These are phyloP conservation scores for Onchidella celtica DNA, from an alignment of 2,888 invertebrate species.

Conservation along the genomic window DNA sequence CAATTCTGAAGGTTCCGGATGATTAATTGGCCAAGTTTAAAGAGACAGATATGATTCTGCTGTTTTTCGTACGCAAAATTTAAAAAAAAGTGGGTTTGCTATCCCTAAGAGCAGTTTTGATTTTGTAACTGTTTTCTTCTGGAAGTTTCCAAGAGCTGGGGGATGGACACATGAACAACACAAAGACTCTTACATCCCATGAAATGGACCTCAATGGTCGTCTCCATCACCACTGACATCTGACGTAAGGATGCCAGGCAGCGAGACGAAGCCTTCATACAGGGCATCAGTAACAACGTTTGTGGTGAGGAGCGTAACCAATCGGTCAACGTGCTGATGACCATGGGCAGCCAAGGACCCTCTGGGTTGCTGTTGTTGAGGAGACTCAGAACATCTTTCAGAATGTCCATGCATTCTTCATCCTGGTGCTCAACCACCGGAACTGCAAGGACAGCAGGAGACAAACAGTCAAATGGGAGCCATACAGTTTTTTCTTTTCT, in stretches of 20 bases:
- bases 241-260: conserved; percentile 72
- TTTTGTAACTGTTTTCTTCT: no score
- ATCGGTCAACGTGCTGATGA: conserved; percentile 68
- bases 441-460: no score
- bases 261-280: conserved; percentile 72
- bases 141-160: no score
- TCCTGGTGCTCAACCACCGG: conserved; percentile 61
- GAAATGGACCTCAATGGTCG: conserved; percentile 75
- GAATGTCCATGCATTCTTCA: conserved; percentile 72
- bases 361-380: conserved; percentile 78
- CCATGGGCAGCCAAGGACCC: conserved; percentile 58
- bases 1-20: no score
- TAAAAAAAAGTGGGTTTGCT: no score
- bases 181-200: conserved; percentile 52
- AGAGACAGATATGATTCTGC: no score
- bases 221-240: conserved; percentile 74
- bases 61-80: no score
- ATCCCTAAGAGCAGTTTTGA: no score
- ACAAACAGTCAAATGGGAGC: no score
- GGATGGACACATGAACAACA: no score
- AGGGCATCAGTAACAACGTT: conserved; percentile 74
- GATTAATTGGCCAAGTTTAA: no score
- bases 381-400: conserved; percentile 72
- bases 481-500: no score
- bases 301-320: conserved; percentile 77